These are phyloP conservation scores for Xenotilapia caudafasciata DNA, from an alignment of 2,113 vertebrate species.

Conservation along the genomic window DNA sequence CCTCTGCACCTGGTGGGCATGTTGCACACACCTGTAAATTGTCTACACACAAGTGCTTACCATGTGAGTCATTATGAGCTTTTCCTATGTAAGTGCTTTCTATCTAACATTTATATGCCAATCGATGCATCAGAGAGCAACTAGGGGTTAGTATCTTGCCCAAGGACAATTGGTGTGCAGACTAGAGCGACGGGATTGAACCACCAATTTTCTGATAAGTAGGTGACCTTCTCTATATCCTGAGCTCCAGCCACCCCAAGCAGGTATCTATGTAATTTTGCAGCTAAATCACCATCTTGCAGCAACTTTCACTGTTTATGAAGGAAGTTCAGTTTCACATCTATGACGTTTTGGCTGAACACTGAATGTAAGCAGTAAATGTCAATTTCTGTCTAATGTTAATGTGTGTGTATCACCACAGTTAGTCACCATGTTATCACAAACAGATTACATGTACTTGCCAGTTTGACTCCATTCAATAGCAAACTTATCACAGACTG, in stretches of 20 bases:
- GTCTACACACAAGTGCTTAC: neutral
- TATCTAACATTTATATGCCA: neutral
- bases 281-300: neutral
- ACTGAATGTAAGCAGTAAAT: neutral
- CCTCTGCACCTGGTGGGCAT: slow-evolving; percentile 26
- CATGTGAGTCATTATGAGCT: slow-evolving; percentile 5
- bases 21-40: slow-evolving; percentile 43
- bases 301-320: neutral
- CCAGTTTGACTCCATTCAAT: neutral
- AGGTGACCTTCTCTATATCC: neutral
- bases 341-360: neutral
- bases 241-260: neutral
- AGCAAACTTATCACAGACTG: neutral
- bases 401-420: neutral
- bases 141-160: neutral
- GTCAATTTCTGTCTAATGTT: neutral
- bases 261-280: neutral
- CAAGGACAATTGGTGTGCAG: neutral
- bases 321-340: neutral
- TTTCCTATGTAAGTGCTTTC: neutral
- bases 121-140: neutral
- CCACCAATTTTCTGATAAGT: neutral
- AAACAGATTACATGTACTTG: neutral
- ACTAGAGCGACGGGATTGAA: neutral
- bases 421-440: neutral